Evolutionary conservation across 2,888 invertebrate species (phyloP).

Genomic region (Limnephilus marmoratus): DNA sequence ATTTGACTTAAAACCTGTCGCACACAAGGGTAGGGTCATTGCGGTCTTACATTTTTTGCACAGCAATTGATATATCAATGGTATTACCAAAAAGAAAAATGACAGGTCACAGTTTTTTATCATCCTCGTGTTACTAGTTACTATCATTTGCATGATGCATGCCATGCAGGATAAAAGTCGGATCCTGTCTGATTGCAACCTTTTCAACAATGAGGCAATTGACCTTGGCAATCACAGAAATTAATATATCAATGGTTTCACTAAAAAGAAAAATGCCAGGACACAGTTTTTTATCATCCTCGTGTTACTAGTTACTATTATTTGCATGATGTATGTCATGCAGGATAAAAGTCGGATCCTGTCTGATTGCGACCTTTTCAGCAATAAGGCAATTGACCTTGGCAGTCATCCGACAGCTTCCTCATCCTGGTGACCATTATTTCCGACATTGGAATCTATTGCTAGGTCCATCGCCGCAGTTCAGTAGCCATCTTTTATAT

Average conservation of each 20-base stretch:
- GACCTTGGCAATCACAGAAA: not conserved
- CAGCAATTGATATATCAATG: not conserved
- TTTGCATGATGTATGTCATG: not conserved
- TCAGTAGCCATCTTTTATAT: not conserved
- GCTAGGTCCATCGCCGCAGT: not conserved
- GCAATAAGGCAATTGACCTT: constrained; percentile 18
- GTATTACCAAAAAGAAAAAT: not conserved
- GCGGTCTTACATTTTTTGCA: not conserved
- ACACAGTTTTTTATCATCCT: too few relatives aligned
- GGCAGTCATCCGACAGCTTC: constrained; percentile 24
- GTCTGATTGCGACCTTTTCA: not conserved
- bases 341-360: not conserved
- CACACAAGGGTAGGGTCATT: not conserved
- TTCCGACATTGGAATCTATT: constrained; percentile 11
- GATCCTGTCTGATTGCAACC: not conserved
- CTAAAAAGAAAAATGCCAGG: not conserved
- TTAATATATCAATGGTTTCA: not conserved
- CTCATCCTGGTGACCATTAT: constrained; percentile 13
- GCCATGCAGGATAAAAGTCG: too few relatives aligned
- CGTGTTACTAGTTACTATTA: not conserved
- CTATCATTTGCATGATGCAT: not conserved
- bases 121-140: not conserved
- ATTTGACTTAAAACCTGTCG: not conserved
- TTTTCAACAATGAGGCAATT: not conserved
- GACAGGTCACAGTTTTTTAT: too few relatives aligned